Conservation (phyloP, 2,797 vertebrate species). For the Ataeniobius toweri region DNA sequence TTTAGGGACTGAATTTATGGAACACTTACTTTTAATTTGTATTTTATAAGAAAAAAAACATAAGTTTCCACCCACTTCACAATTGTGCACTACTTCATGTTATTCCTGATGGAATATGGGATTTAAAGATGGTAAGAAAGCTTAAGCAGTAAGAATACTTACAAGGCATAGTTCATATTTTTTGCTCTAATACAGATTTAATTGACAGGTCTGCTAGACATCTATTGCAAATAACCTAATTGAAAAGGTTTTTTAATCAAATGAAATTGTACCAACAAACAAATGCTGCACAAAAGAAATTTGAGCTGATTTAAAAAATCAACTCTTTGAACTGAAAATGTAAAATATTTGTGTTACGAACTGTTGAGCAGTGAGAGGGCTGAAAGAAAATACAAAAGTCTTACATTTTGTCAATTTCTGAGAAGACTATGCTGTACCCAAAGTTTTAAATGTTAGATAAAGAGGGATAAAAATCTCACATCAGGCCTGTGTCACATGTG, state of each 20-base stretch:
- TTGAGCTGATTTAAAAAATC: neutral
- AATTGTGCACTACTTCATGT: neutral
- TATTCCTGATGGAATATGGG: no score
- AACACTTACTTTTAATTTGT: no score
- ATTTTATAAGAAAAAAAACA: no score
- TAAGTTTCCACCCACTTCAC: neutral
- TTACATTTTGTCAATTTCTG: neutral
- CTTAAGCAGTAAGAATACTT: neutral
- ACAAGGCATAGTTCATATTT: neutral
- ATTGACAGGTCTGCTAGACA: neutral
- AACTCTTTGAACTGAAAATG: neutral
- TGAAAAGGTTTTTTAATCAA: neutral
- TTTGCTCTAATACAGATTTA: neutral
- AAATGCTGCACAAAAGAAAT: neutral
- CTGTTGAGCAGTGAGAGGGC: neutral
- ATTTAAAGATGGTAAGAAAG: no score
- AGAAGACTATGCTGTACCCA: neutral
- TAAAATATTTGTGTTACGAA: neutral
- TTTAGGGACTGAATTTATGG: no score
- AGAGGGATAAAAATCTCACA: neutral
- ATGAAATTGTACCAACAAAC: neutral
- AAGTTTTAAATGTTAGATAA: neutral
- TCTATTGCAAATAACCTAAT: neutral
- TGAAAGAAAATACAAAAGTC: neutral
- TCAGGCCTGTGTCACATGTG: conserved; percentile 7